These are phyloP conservation scores for Lasioglossum morio DNA, from an alignment of 2,888 invertebrate genomes.

Conservation along the genomic window DNA sequence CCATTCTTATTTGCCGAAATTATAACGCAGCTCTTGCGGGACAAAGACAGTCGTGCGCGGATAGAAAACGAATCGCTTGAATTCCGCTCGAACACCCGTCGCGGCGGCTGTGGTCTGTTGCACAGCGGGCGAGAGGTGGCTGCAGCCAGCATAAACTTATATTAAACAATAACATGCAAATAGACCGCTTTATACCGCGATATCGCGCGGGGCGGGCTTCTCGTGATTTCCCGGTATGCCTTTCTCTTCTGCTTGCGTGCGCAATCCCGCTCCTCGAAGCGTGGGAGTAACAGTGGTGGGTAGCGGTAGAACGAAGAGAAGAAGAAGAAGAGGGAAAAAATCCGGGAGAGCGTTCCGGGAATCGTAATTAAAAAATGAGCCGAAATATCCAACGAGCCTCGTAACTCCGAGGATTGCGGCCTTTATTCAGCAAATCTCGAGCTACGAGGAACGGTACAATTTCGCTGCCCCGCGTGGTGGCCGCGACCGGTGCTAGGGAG, in stretches of 20 bases:
- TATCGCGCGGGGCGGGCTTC: not conserved
- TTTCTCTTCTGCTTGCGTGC: not conserved
- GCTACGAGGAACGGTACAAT: conserved; percentile 30
- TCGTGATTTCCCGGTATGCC: conserved; percentile 27
- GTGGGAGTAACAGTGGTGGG: not conserved
- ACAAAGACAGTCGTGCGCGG: conserved; percentile 33
- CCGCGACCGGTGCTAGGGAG: not conserved
- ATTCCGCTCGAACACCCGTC: conserved; percentile 9
- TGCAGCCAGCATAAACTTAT: conserved; percentile 78
- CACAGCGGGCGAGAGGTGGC: conserved; percentile 24
- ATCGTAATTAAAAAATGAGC: conserved; percentile 56
- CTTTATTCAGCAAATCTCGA: conserved; percentile 47
- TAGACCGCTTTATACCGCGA: conserved; percentile 72
- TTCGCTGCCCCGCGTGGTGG: not conserved
- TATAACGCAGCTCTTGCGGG: conserved; percentile 50
- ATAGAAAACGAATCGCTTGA: conserved; percentile 50
- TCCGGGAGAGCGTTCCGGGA: conserved; percentile 11
- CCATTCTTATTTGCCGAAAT: conserved; percentile 63
- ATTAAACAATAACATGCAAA: conserved; percentile 83
- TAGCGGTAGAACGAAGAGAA: not conserved
- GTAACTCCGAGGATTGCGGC: conserved; percentile 45
- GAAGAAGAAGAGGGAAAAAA: not conserved
- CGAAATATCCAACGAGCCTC: conserved; percentile 45
- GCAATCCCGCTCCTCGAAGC: not conserved
- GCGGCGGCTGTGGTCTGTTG: not conserved